phyloP scores from a whole-genome alignment of 2,797 vertebrate genomes.

The Chrysocyon brachyurus region DNA sequence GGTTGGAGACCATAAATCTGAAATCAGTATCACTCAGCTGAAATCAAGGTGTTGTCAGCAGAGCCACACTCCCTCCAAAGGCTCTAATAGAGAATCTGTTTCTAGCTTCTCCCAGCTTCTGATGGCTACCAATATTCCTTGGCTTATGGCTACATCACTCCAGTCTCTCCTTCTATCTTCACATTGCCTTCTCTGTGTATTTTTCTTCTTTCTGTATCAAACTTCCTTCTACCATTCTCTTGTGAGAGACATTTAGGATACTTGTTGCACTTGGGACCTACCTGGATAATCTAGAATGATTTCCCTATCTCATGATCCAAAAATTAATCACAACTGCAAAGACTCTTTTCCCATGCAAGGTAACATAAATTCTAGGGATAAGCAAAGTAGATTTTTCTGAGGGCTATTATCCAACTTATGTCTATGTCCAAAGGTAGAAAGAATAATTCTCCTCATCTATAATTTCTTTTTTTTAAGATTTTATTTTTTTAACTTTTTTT shows the following conservation, averaged over 20 bases:
- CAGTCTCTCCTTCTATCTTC: background rate
- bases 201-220: background rate
- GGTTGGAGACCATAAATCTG: background rate
- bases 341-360: background rate
- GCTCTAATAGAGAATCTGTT: background rate
- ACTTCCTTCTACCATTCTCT: background rate
- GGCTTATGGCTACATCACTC: background rate
- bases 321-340: background rate
- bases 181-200: background rate
- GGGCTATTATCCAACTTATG: background rate
- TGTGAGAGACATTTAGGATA: background rate
- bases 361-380: background rate
- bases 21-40: background rate
- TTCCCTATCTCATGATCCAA: background rate
- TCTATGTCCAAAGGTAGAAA: background rate
- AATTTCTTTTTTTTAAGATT: background rate
- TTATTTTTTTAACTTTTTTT: no score
- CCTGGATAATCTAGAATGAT: background rate
- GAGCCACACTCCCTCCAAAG: no score
- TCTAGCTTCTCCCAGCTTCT: background rate
- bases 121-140: background rate
- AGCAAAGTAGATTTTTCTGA: background rate
- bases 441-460: background rate
- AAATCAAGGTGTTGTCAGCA: background rate
- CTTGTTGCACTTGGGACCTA: background rate